These are phyloP conservation scores for Hypotaenidia philippensis DNA, from an alignment of 2,797 vertebrate species.

Conservation along the genomic window DNA sequence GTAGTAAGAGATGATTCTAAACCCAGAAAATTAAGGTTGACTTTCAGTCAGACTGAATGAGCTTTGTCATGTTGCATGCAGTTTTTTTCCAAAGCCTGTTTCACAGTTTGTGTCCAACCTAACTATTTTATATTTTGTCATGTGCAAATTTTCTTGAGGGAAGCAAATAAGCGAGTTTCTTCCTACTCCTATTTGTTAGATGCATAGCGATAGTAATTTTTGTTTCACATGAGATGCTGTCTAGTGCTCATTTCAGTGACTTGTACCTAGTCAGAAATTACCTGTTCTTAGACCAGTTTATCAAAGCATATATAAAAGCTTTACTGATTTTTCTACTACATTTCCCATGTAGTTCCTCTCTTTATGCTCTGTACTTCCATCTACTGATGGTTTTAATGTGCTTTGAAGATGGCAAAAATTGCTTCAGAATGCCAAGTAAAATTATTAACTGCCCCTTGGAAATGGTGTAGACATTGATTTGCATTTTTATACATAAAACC, in stretches of 20 bases:
- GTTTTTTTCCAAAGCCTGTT: not conserved
- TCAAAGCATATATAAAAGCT: not conserved
- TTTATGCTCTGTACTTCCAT: not conserved
- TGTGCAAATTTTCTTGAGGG: not conserved
- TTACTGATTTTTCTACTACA: not conserved
- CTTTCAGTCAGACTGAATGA: not conserved
- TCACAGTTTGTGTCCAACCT: not conserved
- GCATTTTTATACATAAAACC: not conserved
- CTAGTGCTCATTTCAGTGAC: not conserved
- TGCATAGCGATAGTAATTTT: not conserved
- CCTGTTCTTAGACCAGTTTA: not conserved
- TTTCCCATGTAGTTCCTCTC: not conserved
- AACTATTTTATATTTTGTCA: not conserved
- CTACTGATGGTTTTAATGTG: not conserved
- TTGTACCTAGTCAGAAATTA: not conserved
- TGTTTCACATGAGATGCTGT: not conserved
- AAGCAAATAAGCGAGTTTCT: not conserved
- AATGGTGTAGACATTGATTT: not conserved
- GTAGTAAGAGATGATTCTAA: not conserved
- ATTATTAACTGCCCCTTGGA: not conserved
- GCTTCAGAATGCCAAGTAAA: not conserved
- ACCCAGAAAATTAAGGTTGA: not conserved
- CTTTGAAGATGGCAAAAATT: not conserved
- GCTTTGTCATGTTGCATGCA: not conserved
- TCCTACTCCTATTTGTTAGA: not conserved